phyloP scores from a whole-genome alignment of 2,113 vertebrate genomes.

The Phrynosoma blainvillii region DNA sequence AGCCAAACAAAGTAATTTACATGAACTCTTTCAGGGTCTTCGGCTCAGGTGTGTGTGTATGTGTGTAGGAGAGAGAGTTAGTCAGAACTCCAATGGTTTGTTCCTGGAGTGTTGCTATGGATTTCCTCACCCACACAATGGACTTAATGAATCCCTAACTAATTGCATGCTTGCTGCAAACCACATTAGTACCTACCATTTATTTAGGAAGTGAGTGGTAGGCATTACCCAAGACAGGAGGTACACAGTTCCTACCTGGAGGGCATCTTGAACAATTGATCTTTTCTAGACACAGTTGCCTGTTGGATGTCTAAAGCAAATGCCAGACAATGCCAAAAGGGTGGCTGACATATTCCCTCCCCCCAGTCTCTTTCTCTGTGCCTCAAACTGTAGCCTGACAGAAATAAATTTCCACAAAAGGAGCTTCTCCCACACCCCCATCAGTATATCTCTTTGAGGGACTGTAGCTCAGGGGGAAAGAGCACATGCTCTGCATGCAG shows the following conservation, averaged over 20 bases:
- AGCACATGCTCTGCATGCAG: no score
- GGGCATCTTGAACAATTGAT: not conserved
- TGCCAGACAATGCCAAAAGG: not conserved
- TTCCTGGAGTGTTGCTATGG: not conserved
- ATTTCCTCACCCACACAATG: not conserved
- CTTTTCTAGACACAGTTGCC: not conserved
- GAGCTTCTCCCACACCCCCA: not conserved
- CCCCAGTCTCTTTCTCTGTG: not conserved
- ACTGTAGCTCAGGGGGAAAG: not conserved
- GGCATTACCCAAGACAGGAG: not conserved
- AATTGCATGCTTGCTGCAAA: conserved; percentile 5
- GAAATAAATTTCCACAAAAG: not conserved
- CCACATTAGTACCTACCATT: not conserved
- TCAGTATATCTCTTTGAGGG: not conserved
- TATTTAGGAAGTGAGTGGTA: not conserved
- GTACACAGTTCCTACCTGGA: not conserved
- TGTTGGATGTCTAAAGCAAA: not conserved
- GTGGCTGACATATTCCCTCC: not conserved
- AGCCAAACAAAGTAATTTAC: not conserved
- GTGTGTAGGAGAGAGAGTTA: not conserved
- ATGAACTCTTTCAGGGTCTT: not conserved
- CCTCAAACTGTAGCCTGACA: not conserved
- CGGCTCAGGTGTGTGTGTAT: not conserved
- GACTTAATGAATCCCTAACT: conserved; percentile 6
- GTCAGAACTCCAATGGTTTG: not conserved